phyloP scores from a whole-genome alignment of 1,140 invertebrate species.

The Brachionus plicatilis region DNA sequence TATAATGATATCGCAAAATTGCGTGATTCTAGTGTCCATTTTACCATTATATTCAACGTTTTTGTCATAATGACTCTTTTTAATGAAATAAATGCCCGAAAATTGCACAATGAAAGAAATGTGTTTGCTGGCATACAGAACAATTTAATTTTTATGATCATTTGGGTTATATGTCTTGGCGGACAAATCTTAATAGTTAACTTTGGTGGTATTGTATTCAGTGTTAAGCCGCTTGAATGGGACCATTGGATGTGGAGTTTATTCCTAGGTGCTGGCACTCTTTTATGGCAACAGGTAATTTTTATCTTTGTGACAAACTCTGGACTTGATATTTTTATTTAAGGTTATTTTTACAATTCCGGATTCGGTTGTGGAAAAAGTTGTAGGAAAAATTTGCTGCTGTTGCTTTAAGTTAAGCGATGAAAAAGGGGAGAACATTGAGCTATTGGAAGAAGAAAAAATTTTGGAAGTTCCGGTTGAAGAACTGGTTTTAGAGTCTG shows the following conservation, averaged over 20 bases:
- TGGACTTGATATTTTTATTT: no score
- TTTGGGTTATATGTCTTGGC: slow-evolving; percentile 87
- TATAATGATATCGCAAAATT: slow-evolving; percentile 59
- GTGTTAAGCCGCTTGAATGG: slow-evolving; percentile 75
- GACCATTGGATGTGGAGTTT: slow-evolving; percentile 99
- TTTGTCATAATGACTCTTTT: slow-evolving; percentile 99
- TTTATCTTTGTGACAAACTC: neutral
- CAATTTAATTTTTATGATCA: slow-evolving; percentile 95
- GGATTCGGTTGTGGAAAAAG: neutral
- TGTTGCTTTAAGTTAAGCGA: neutral
- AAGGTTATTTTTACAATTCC: neutral
- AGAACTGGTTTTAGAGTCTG: neutral
- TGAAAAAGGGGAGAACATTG: neutral
- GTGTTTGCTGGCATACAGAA: slow-evolving; percentile 83
- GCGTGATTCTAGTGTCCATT: slow-evolving; percentile 81
- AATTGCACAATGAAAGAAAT: slow-evolving; percentile 98
- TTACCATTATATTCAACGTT: slow-evolving; percentile 98
- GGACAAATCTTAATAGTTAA: slow-evolving; percentile 93
- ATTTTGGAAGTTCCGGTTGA: neutral
- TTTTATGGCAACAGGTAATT: slow-evolving; percentile 90
- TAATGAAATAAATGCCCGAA: slow-evolving; percentile 98
- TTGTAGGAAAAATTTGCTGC: neutral
- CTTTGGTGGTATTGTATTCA: slow-evolving; percentile 92
- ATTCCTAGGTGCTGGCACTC: slow-evolving; percentile 87
- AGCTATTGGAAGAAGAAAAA: neutral